Conservation (phyloP, 2,888 invertebrate species). For the Drosophila nigricruria region DNA sequence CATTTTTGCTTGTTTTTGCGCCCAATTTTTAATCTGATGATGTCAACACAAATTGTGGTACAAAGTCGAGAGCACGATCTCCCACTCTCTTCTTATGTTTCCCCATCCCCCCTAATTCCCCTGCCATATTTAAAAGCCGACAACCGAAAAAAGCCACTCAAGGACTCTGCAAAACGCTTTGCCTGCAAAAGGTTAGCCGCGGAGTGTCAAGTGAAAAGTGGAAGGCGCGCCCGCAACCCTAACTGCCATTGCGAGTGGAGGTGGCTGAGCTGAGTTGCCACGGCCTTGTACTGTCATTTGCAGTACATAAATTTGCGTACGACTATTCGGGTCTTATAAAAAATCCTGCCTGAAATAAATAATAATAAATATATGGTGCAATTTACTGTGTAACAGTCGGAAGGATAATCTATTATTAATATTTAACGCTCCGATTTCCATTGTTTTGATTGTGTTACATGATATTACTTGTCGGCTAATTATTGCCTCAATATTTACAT, state of each 20-base stretch:
- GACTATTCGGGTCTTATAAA: slow-evolving; percentile 1
- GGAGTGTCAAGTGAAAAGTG: slow-evolving; percentile 69
- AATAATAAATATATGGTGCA: neutral
- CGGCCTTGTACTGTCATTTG: slow-evolving; percentile 76
- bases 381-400: neutral
- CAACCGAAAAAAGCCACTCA: slow-evolving; percentile 69
- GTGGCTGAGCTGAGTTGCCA: slow-evolving; percentile 3
- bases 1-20: slow-evolving; percentile 70
- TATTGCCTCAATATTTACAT: neutral
- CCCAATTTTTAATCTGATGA: slow-evolving; percentile 81
- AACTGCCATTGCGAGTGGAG: slow-evolving; percentile 21
- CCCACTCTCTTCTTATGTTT: neutral
- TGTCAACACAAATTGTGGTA: slow-evolving; percentile 80
- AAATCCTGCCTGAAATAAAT: slow-evolving; percentile 28
- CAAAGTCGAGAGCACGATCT: slow-evolving; percentile 40
- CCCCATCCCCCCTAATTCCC: neutral
- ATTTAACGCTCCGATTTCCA: neutral
- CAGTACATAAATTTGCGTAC: slow-evolving; percentile 68
- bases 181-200: slow-evolving; percentile 76
- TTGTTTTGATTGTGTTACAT: neutral
- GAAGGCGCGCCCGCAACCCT: slow-evolving; percentile 45
- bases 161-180: slow-evolving; percentile 75
- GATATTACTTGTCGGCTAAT: neutral
- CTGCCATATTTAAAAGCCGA: slow-evolving; percentile 36
- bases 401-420: neutral